Conservation (phyloP, 2,888 invertebrate genomes). For the Entomobrya proxima region DNA sequence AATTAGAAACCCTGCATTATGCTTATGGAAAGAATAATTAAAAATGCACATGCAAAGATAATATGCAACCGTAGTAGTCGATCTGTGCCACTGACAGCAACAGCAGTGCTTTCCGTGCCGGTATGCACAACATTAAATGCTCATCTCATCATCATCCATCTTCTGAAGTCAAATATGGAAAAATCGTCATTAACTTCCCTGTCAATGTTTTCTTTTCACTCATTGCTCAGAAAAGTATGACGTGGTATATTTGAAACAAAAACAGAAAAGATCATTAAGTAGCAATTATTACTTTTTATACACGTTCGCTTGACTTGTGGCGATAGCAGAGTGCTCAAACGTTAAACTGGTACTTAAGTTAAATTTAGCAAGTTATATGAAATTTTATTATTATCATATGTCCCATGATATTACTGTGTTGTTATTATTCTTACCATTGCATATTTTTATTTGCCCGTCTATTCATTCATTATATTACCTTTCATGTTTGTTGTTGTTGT, state of each 20-base stretch:
- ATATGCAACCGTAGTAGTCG: too few relatives aligned
- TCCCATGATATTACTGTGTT: not conserved
- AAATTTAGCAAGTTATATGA: not conserved
- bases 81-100: too few relatives aligned
- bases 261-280: conserved; percentile 61
- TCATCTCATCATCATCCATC: conserved; percentile 5
- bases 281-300: conserved; percentile 37
- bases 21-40: too few relatives aligned
- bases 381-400: conserved; percentile 8
- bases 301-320: not conserved
- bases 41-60: too few relatives aligned
- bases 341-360: not conserved
- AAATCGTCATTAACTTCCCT: conserved; percentile 47
- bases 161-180: conserved; percentile 51
- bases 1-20: too few relatives aligned
- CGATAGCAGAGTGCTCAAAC: not conserved
- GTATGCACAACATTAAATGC: too few relatives aligned
- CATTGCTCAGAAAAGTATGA: conserved; percentile 45
- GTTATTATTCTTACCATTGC: not conserved
- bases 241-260: conserved; percentile 51
- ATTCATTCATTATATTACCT: conserved; percentile 6
- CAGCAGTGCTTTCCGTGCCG: too few relatives aligned
- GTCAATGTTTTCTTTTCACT: conserved; percentile 34
- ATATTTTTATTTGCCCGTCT: conserved; percentile 2
- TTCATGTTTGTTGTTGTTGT: too few relatives aligned